Conservation (phyloP, 1,140 invertebrate genomes). For the Lucilia cuprina region DNA sequence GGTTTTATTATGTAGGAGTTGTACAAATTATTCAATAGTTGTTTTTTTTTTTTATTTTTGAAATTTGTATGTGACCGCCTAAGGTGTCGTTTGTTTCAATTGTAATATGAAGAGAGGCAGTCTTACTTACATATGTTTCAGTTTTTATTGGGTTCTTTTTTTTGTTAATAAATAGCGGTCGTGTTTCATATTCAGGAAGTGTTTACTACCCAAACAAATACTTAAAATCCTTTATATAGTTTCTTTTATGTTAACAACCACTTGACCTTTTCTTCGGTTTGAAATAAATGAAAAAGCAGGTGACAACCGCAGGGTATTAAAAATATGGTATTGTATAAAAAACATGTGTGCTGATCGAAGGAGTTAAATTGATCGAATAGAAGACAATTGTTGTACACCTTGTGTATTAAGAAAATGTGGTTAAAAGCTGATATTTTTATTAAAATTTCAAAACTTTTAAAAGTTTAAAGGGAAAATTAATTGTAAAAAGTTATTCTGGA, state of each 20-base stretch:
- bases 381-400: constrained; percentile 22
- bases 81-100: constrained; percentile 12
- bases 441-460: no score
- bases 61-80: not conserved
- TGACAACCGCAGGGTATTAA: constrained; percentile 47
- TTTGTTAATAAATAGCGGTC: not conserved
- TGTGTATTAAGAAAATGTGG: no score
- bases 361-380: not conserved
- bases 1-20: constrained; percentile 3
- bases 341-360: not conserved
- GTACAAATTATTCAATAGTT: not conserved
- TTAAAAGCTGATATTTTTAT: no score
- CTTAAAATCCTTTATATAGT: constrained; percentile 43
- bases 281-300: constrained; percentile 37
- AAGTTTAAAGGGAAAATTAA: no score
- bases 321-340: constrained; percentile 36
- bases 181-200: constrained; percentile 20
- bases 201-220: constrained; percentile 25
- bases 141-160: not conserved
- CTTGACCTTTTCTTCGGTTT: not conserved
- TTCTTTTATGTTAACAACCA: constrained; percentile 14
- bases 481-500: no score
- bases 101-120: not conserved
- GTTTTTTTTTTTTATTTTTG: not conserved
- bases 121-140: not conserved